phyloP scores from a whole-genome alignment of 2,797 vertebrate species.

The Cyprinodon diabolis region DNA sequence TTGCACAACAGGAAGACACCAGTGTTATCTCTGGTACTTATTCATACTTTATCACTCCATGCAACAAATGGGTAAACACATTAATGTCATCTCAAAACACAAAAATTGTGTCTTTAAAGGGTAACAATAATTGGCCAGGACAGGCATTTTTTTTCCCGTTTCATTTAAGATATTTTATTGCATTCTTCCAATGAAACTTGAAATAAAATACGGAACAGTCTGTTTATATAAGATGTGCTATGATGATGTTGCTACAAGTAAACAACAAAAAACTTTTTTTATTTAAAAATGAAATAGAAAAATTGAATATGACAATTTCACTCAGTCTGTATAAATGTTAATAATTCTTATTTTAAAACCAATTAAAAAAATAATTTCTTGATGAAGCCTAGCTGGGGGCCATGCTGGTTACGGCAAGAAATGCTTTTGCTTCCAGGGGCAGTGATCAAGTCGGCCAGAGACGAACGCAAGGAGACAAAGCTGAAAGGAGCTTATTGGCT shows the following conservation, averaged over 20 bases:
- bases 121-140: neutral
- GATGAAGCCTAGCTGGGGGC: neutral
- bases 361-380: too few species aligned
- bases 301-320: too few species aligned
- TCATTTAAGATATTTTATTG: too few species aligned
- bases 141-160: neutral
- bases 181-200: neutral
- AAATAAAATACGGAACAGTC: too few species aligned
- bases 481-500: neutral
- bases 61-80: neutral
- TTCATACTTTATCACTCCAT: neutral
- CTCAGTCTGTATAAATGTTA: too few species aligned
- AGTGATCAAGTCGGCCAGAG: neutral
- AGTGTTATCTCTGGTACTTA: neutral
- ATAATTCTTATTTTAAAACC: too few species aligned
- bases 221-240: too few species aligned
- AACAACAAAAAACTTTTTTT: too few species aligned
- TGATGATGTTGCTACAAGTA: too few species aligned
- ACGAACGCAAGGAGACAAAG: neutral
- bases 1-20: slow-evolving; percentile 12
- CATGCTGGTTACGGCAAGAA: neutral
- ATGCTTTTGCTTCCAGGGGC: too few species aligned
- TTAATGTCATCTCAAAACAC: neutral
- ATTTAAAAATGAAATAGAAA: neutral
- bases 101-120: neutral